Evolutionary conservation across 2,888 invertebrate species (phyloP), one percentile per base, ranked within the genome.

Genomic region (Sinohyriopsis cumingii): DNA sequence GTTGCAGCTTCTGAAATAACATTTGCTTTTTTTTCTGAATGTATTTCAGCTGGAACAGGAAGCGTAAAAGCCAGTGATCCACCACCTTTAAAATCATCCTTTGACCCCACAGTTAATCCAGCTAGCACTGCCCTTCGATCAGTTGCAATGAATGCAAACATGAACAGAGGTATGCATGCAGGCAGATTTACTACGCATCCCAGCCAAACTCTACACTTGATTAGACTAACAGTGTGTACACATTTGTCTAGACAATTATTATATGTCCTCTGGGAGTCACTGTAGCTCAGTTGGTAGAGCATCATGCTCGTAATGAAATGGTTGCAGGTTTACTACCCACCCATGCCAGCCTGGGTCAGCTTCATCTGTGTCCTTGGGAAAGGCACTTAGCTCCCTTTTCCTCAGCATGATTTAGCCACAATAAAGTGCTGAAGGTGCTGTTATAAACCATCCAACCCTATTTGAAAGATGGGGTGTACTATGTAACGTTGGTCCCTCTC

Each of bases 41-140:
- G 53, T 33, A 59, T 69, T 69, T 22, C 65, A 69, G 69, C 64
- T 55, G 64, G 64, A 59, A 45, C 45, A 45, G 45, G 45, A 45
- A 45, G 45, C 45, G 3, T 45, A 45, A 45, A 45, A 45, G 45
- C 45, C 45, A 45, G 45, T 15, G 45, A 45, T 45, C 45, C 45
- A 45, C 45, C 45, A 45, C 45, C 45, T 15, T 45, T 45, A 45
- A 45, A 45, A 45, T 45, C 45, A 15, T 45, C 45, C 22, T 68
- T 60, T 62, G 65, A 74, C 55, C 63, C 70, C n/a, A 60, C 71
- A 72, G 75, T 80, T 53, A 78, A 78, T 72, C 75, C 78, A 59
- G 80, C 80, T 63, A 79, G 77, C 63, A 67, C 76, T 69, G 77
- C 77, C 45, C 74, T 80, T 55, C 71, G 70, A 67, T 71, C 69